Evolutionary conservation across 2,888 invertebrate species (phyloP).

Genomic region (Dromius quadrimaculatus): DNA sequence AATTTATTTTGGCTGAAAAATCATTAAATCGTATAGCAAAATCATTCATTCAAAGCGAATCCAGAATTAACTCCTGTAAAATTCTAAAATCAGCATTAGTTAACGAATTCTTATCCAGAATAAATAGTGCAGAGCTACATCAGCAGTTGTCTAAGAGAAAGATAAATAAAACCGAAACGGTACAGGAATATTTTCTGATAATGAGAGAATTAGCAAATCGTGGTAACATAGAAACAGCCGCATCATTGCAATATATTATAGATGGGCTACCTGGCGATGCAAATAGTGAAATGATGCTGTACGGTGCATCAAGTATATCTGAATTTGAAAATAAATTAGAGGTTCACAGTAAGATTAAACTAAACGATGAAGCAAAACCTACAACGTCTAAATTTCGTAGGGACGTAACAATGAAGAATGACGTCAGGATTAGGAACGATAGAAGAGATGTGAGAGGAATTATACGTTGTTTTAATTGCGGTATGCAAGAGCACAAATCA

Average conservation of each 20-base stretch:
- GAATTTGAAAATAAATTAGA: background rate
- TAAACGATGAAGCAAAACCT: background rate
- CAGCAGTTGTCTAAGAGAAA: conserved; percentile 32
- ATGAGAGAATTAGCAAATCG: conserved; percentile 53
- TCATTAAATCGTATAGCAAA: conserved; percentile 37
- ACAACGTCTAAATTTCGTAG: background rate
- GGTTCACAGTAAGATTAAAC: background rate
- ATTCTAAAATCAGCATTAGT: conserved; percentile 17
- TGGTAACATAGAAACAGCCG: background rate
- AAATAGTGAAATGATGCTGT: background rate
- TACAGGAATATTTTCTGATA: conserved; percentile 53
- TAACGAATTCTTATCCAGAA: conserved; percentile 6
- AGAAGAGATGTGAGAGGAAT: background rate
- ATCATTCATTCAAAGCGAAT: conserved; percentile 45
- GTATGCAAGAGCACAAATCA: background rate
- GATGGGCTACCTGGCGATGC: conserved; percentile 3
- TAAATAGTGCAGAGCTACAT: conserved; percentile 48
- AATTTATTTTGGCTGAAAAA: conserved; percentile 44
- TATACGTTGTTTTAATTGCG: conserved; percentile 2
- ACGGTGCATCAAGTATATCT: background rate
- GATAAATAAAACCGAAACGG: conserved; percentile 44
- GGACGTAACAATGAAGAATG: background rate
- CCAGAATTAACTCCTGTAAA: conserved; percentile 29
- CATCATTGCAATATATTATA: background rate
- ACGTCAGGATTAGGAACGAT: background rate